Percentiles rank a stretch among this genome's conserved stretches.
Evolutionary conservation across 2,797 vertebrate genomes (phyloP).

Genomic region (Melanotaenia boesemani): DNA sequence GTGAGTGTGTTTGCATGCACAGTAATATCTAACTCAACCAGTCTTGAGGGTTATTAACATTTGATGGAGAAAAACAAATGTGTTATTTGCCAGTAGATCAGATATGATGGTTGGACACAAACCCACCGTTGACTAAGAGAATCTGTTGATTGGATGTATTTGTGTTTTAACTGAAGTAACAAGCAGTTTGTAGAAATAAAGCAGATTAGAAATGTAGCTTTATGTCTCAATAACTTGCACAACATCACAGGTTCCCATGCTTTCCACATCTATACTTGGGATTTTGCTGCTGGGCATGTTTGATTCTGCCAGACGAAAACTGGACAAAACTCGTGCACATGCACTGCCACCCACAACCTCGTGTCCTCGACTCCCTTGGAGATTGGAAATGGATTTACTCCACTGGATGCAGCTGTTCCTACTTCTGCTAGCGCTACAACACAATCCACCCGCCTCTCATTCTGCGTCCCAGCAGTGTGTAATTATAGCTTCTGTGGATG

Average conservation of each 20-base stretch:
- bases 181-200: constrained; percentile 12
- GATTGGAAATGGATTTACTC: constrained; percentile 54
- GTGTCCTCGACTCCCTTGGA: constrained; percentile 53
- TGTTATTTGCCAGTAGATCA: not conserved
- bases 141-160: not conserved
- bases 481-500: constrained; percentile 53
- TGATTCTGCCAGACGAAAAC: constrained; percentile 14
- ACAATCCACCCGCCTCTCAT: constrained; percentile 21
- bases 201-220: constrained; percentile 14
- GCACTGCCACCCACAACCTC: constrained; percentile 30
- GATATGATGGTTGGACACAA: constrained; percentile 9
- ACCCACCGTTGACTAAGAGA: not conserved
- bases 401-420: constrained; percentile 71
- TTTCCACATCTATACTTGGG: not conserved
- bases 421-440: constrained; percentile 56
- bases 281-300: too few species aligned
- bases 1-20: constrained; percentile 7
- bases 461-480: constrained; percentile 44
- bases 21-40: not conserved
- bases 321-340: not conserved
- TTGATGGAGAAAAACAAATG: not conserved
- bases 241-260: not conserved
- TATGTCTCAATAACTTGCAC: constrained; percentile 24
- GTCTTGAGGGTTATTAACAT: not conserved
- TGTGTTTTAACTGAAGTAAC: not conserved